Percentiles rank a stretch among this genome's conserved stretches.
phyloP scores from a whole-genome alignment of 2,888 invertebrate genomes.

The Nomada fucata region DNA sequence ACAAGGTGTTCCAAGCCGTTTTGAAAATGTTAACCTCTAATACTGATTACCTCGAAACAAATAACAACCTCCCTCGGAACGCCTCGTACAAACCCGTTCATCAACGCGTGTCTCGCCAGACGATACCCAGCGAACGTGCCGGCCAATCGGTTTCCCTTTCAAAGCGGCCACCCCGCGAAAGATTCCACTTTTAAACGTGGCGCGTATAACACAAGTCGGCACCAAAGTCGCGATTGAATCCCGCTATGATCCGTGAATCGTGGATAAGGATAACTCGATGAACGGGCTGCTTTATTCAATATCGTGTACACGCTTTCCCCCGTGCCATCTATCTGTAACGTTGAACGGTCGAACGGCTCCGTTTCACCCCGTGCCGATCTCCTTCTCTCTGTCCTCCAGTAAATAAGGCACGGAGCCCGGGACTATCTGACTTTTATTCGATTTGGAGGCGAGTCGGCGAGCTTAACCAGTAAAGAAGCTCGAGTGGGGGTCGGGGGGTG shows the following conservation, averaged over 20 bases:
- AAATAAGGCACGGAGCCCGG: slow-evolving; percentile 73
- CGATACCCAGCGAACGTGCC: slow-evolving; percentile 10
- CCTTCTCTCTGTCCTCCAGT: slow-evolving; percentile 62
- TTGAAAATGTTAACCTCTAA: too few relatives aligned
- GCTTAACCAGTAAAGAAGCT: slow-evolving; percentile 69
- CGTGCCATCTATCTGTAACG: background rate
- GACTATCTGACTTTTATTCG: slow-evolving; percentile 77
- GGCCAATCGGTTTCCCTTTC: slow-evolving; percentile 38
- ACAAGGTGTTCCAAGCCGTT: too few relatives aligned
- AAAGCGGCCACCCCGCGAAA: slow-evolving; percentile 14
- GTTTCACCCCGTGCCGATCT: slow-evolving; percentile 19
- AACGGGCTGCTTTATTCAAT: slow-evolving; percentile 60
- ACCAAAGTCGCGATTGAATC: slow-evolving; percentile 31
- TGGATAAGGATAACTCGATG: slow-evolving; percentile 52
- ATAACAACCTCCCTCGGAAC: background rate
- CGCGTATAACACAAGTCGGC: slow-evolving; percentile 12
- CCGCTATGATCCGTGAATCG: slow-evolving; percentile 46
- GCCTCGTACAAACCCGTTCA: background rate
- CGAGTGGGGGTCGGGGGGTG: slow-evolving; percentile 10
- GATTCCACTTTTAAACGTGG: slow-evolving; percentile 6
- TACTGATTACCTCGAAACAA: too few relatives aligned
- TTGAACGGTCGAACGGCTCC: background rate
- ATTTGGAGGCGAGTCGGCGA: slow-evolving; percentile 72
- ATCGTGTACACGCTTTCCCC: slow-evolving; percentile 42
- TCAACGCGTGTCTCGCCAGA: background rate